A percentile compares a stretch with the other conserved stretches of the same genome.
These are phyloP conservation scores for Noctua janthe DNA, from an alignment of 2,888 invertebrate genomes.

Conservation along the genomic window DNA sequence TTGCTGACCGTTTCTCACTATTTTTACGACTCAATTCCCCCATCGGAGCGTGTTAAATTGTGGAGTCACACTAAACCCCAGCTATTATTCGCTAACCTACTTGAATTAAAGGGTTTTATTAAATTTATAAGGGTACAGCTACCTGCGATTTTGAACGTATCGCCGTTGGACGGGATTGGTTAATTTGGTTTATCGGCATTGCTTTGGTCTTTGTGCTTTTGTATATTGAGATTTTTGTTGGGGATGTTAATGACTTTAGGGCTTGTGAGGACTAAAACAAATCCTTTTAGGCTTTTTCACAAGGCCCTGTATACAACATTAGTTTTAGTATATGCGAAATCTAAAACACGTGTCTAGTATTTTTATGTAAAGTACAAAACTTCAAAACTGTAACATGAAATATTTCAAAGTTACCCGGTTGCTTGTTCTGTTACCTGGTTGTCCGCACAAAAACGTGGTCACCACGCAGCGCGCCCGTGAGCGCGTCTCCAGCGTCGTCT, in stretches of 20 bases:
- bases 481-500: too few species aligned
- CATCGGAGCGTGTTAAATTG: constrained; percentile 74
- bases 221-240: constrained; percentile 46
- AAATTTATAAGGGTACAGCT: constrained; percentile 76
- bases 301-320: neutral
- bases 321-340: too few species aligned
- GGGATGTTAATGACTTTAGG: constrained; percentile 43
- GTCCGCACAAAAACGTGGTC: too few species aligned
- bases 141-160: constrained; percentile 68
- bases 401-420: too few species aligned
- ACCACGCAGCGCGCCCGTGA: too few species aligned
- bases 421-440: too few species aligned
- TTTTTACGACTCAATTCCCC: constrained; percentile 84
- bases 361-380: too few species aligned
- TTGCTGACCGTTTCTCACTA: constrained; percentile 83
- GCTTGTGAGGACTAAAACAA: neutral
- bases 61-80: constrained; percentile 75
- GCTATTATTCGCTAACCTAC: constrained; percentile 71
- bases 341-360: too few species aligned
- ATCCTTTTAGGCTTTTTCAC: neutral
- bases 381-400: too few species aligned
- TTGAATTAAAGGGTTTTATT: constrained; percentile 77
- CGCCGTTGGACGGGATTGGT: constrained; percentile 64
- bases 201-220: constrained; percentile 35
- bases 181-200: constrained; percentile 60